Evolutionary conservation across 2,888 invertebrate species (phyloP).

Genomic region (Pristionchus fissidentatus): DNA sequence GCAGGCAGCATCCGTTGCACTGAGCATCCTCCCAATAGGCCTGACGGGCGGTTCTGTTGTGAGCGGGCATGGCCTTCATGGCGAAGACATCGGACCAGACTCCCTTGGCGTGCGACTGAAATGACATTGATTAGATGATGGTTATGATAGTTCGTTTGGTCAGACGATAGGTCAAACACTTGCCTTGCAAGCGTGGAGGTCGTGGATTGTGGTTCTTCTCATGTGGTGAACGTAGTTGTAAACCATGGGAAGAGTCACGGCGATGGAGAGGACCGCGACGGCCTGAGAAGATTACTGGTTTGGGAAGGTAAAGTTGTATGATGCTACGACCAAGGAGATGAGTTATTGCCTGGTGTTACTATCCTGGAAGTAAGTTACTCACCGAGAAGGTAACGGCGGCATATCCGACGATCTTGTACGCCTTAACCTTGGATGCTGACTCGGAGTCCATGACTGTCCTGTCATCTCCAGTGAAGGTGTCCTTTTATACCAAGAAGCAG

Average conservation of each 20-base stretch:
- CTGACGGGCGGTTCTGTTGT: slow-evolving; percentile 48
- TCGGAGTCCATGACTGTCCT: slow-evolving; percentile 45
- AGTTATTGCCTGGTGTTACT: too few species aligned
- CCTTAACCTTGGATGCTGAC: slow-evolving; percentile 9
- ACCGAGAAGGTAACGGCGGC: background rate
- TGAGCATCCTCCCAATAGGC: slow-evolving; percentile 42
- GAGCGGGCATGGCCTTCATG: slow-evolving; percentile 26
- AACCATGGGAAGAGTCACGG: slow-evolving; percentile 40
- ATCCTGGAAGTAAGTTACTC: too few species aligned
- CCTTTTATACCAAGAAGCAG: too few species aligned
- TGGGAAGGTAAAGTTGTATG: too few species aligned
- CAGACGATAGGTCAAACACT: background rate
- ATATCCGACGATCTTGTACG: slow-evolving; percentile 10
- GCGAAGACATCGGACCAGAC: slow-evolving; percentile 42
- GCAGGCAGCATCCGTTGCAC: slow-evolving; percentile 47
- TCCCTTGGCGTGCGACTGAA: slow-evolving; percentile 31
- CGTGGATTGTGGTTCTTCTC: slow-evolving; percentile 19
- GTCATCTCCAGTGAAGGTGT: background rate
- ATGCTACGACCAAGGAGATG: too few species aligned
- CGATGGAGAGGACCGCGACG: slow-evolving; percentile 25
- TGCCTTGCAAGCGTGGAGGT: slow-evolving; percentile 39
- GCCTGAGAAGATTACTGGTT: background rate
- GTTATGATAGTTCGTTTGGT: background rate
- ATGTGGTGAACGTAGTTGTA: slow-evolving; percentile 12
- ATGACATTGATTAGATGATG: background rate